These are phyloP conservation scores for Falco biarmicus DNA, from an alignment of 2,797 vertebrate genomes.

Conservation along the genomic window DNA sequence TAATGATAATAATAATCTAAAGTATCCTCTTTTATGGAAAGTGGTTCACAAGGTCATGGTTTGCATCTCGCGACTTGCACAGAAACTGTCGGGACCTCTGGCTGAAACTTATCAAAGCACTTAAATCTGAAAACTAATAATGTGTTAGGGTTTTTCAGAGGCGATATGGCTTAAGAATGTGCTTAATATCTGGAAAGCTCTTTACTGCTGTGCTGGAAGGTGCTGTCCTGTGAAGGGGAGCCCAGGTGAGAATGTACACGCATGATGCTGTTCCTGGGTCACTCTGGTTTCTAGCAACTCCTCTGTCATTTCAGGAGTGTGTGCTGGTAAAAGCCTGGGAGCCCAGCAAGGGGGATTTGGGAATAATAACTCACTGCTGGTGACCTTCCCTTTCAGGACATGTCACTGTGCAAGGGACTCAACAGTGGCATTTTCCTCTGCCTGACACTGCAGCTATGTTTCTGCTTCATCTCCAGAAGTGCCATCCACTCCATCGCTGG, in stretches of 20 bases:
- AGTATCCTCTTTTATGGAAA: neutral
- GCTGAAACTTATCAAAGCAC: neutral
- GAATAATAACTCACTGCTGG: neutral
- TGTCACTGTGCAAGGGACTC: neutral
- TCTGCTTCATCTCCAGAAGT: neutral
- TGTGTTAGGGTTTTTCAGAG: neutral
- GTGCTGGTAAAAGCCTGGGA: neutral
- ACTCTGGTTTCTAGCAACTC: neutral
- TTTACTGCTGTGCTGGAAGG: neutral
- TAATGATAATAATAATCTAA: neutral
- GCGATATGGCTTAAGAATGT: neutral
- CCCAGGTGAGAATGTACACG: neutral
- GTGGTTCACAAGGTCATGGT: neutral
- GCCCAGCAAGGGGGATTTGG: neutral
- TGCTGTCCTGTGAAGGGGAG: neutral
- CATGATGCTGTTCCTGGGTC: rapidly evolving
- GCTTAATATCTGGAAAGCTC: neutral
- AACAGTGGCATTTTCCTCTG: neutral
- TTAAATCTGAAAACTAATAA: neutral
- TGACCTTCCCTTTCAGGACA: conserved; percentile 29
- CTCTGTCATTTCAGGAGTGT: neutral
- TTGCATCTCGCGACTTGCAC: neutral
- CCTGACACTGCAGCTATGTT: neutral
- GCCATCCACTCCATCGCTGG: rapidly evolving
- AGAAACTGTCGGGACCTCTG: neutral